Percentiles rank a stretch among this genome's conserved stretches.
phyloP scores from a whole-genome alignment of 1,140 invertebrate genomes.

The Subanguina moxae region DNA sequence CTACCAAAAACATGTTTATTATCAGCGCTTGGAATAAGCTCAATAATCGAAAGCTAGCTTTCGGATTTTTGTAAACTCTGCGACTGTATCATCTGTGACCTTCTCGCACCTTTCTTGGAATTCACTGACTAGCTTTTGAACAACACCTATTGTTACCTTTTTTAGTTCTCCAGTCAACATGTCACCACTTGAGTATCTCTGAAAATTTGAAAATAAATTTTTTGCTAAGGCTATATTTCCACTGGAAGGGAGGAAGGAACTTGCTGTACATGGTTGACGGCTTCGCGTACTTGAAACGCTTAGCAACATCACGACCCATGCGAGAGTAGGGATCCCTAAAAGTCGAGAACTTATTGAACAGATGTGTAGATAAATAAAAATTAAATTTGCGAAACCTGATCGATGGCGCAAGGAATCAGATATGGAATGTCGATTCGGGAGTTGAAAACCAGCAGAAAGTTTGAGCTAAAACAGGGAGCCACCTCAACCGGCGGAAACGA shows the following conservation, averaged over 20 bases:
- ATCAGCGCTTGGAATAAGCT: no score
- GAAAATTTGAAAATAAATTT: constrained; percentile 38
- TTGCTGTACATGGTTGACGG: constrained; percentile 86
- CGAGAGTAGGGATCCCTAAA: constrained; percentile 88
- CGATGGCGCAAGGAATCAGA: constrained; percentile 95
- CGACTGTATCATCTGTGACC: constrained; percentile 80
- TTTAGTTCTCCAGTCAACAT: constrained; percentile 90
- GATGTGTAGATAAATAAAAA: no score
- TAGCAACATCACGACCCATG: constrained; percentile 94
- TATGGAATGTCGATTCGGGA: constrained; percentile 76
- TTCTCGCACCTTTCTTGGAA: constrained; percentile 77
- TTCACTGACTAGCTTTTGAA: constrained; percentile 72
- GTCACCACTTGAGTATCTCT: constrained; percentile 82
- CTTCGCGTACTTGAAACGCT: constrained; percentile 78
- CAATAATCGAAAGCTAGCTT: constrained; percentile 63
- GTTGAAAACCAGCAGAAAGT: constrained; percentile 90
- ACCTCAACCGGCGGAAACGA: constrained; percentile 93
- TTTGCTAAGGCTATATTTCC: no score
- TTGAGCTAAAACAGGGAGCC: constrained; percentile 83
- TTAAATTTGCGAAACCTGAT: constrained; percentile 72
- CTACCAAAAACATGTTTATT: no score
- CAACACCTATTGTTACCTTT: constrained; percentile 76
- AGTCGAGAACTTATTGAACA: no score
- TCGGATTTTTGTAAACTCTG: constrained; percentile 77
- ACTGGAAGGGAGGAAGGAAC: constrained; percentile 85